These are phyloP conservation scores for Zaprionus camerounensis DNA, from an alignment of 1,140 invertebrate species.

Conservation along the genomic window DNA sequence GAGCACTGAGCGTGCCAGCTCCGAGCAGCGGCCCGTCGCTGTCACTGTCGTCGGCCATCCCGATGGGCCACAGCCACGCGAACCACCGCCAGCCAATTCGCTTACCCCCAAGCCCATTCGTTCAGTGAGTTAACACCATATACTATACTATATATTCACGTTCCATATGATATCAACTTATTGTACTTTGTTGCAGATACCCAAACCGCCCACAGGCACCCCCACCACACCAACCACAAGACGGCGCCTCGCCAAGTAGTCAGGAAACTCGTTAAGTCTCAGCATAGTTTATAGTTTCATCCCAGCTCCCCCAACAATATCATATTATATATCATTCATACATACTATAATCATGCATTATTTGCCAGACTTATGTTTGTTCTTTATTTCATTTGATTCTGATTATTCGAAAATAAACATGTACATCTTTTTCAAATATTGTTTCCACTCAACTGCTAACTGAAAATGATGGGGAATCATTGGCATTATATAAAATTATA, in stretches of 20 bases:
- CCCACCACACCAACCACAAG: slow-evolving; percentile 78
- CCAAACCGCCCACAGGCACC: slow-evolving; percentile 74
- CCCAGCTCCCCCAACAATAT: not conserved
- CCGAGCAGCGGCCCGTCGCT: slow-evolving; percentile 74
- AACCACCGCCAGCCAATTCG: slow-evolving; percentile 79
- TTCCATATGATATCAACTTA: not conserved
- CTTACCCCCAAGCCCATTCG: slow-evolving; percentile 78
- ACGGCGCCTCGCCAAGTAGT: slow-evolving; percentile 75
- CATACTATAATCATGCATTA: slow-evolving; percentile 13
- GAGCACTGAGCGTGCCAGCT: slow-evolving; percentile 70
- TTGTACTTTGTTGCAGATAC: slow-evolving; percentile 54
- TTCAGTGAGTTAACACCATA: slow-evolving; percentile 55
- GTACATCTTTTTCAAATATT: slow-evolving; percentile 57
- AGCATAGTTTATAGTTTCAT: slow-evolving; percentile 53
- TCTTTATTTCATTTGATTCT: slow-evolving; percentile 25
- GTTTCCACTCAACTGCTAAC: not conserved
- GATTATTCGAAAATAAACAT: slow-evolving; percentile 58
- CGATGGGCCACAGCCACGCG: slow-evolving; percentile 73
- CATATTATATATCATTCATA: not conserved
- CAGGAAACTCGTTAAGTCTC: slow-evolving; percentile 49
- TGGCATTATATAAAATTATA: not conserved
- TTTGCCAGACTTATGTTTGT: not conserved
- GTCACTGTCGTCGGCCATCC: slow-evolving; percentile 78
- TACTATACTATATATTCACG: not conserved
- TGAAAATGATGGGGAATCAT: not conserved